Evolutionary conservation across 2,797 vertebrate genomes (phyloP), one percentile per base, ranked within the genome.

Genomic region (Scarus forsteni): DNA sequence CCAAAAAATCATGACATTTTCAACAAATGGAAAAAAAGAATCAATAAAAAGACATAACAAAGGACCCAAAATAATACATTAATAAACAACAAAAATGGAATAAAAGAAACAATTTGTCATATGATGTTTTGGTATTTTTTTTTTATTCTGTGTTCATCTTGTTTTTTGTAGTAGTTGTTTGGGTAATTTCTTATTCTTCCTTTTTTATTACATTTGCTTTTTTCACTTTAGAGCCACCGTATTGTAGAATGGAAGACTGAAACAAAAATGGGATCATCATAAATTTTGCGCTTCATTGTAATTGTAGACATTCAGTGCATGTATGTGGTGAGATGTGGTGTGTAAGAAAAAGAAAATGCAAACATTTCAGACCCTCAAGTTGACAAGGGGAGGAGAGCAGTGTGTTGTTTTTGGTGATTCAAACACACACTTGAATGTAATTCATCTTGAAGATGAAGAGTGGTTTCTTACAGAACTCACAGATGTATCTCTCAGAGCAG

Each of bases 401-500:
- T 3, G 4, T 84, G 70, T 79, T 79, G 66, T 69, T 81, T 75
- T 51, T 75, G 40, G 59, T 74, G 57, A 48, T 27, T 65, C 44
- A 57, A 57, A 69, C 16, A 18, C 73, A 78, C 69, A 57, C 39
- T 83, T 72, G 46, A 64, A 69, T 54, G 54, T 50, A 56, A 70
- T 82, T 82, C 56, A 55, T 88, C 75, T 75, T 50, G 13, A 62
- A 79, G 65, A 60, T 40, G 12, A 69, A 42, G 44, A 60, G 39
- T 70, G 38, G 71, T 77, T 80, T 73, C 56, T 79, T 77, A 60
- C 80, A 81, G 62, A 70, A 73, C 67, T 78, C 66, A 60, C 62
- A 82, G 70, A 79, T 85, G 73, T 74, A 73, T 81, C 75, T 83
- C 61, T 50, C 75, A 76, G 59, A 81, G 70, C 67, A 59, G 64